These are phyloP conservation scores for Melanostoma mellinum DNA, from an alignment of 2,888 invertebrate genomes.

Conservation along the genomic window DNA sequence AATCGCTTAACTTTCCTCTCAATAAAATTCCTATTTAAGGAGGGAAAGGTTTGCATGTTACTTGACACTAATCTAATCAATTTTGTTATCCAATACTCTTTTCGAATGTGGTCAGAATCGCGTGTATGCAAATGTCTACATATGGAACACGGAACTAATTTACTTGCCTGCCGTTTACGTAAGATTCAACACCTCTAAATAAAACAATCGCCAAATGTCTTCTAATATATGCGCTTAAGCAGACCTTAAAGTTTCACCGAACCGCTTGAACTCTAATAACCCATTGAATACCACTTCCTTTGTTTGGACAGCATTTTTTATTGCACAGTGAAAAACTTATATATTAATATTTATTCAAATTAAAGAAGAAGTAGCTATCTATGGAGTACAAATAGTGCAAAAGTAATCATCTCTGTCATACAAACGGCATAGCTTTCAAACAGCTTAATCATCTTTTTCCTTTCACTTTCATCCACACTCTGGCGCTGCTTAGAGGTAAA, in stretches of 20 bases:
- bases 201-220: background rate
- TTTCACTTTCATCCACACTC: slow-evolving; percentile 66
- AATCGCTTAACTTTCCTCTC: slow-evolving; percentile 11
- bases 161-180: slow-evolving; percentile 34
- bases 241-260: slow-evolving; percentile 23
- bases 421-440: slow-evolving; percentile 67
- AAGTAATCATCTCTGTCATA: slow-evolving; percentile 62
- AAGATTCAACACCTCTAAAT: slow-evolving; percentile 41
- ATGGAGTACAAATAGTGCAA: slow-evolving; percentile 47
- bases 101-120: slow-evolving; percentile 23
- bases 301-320: slow-evolving; percentile 32
- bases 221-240: slow-evolving; percentile 32
- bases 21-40: slow-evolving; percentile 14
- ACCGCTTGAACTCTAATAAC: slow-evolving; percentile 9
- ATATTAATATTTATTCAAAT: slow-evolving; percentile 31
- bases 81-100: slow-evolving; percentile 55
- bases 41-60: slow-evolving; percentile 8
- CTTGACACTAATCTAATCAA: slow-evolving; percentile 1
- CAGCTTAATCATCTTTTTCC: slow-evolving; percentile 71
- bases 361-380: background rate
- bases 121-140: slow-evolving; percentile 55
- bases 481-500: background rate
- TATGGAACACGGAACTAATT: slow-evolving; percentile 66
- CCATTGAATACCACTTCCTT: slow-evolving; percentile 20
- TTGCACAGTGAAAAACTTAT: background rate